Percentiles rank a stretch among this genome's conserved stretches.
Conservation (phyloP, 2,888 invertebrate genomes). For the Apeira syringaria region DNA sequence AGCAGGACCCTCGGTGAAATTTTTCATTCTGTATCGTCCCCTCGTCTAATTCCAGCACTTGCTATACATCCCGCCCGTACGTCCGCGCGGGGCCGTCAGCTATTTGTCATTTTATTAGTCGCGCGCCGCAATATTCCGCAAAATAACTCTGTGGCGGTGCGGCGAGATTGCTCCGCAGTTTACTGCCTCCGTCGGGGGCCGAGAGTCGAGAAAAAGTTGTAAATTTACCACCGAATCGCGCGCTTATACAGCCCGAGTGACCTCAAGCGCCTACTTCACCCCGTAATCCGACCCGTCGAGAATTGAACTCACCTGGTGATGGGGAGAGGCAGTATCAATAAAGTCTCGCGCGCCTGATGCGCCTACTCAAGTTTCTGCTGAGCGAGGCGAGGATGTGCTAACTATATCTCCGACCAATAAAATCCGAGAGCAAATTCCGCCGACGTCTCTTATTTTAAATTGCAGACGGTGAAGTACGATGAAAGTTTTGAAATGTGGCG, state of each 20-base stretch:
- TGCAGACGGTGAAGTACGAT: constrained; percentile 15
- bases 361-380: constrained; percentile 25
- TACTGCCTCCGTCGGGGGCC: constrained; percentile 67
- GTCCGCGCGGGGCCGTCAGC: constrained; percentile 55
- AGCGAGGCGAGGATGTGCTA: constrained; percentile 17
- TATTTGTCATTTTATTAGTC: constrained; percentile 81
- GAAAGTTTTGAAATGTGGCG: constrained; percentile 4
- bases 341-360: constrained; percentile 37
- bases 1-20: constrained; percentile 24
- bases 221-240: constrained; percentile 76
- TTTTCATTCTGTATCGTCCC: constrained; percentile 31
- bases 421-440: constrained; percentile 19
- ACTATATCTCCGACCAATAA: constrained; percentile 21
- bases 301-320: constrained; percentile 60
- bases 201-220: constrained; percentile 73
- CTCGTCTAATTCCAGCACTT: constrained; percentile 36
- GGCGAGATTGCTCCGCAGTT: constrained; percentile 75
- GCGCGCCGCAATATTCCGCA: constrained; percentile 72
- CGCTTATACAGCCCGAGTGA: constrained; percentile 75
- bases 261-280: constrained; percentile 58
- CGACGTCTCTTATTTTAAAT: constrained; percentile 19
- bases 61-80: constrained; percentile 44
- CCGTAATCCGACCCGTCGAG: constrained; percentile 55
- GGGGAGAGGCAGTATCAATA: constrained; percentile 47
- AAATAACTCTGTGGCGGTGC: constrained; percentile 68